Evolutionary conservation across 1,140 invertebrate genomes (phyloP).

Genomic region (Lysiphlebus fabarum): DNA sequence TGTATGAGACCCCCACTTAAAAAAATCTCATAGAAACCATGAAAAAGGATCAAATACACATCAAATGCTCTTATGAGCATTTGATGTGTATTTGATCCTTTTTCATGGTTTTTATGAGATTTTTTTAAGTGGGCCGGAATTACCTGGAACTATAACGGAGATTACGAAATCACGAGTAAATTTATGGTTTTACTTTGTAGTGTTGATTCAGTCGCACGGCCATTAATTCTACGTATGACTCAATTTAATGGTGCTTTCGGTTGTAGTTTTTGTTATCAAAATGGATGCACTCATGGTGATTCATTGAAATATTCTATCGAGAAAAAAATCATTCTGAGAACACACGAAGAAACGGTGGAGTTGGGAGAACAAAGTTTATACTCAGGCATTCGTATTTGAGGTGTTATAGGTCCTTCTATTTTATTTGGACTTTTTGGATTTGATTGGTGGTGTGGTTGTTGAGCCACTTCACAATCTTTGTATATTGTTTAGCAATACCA

Average conservation of each 20-base stretch:
- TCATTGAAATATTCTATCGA: not conserved
- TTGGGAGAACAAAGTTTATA: not conserved
- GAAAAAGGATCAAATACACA: too few relatives aligned
- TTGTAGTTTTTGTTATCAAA: slow-evolving; percentile 17
- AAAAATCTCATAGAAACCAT: too few relatives aligned
- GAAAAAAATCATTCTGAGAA: not conserved
- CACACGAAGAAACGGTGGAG: slow-evolving; percentile 1
- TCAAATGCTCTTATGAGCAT: too few relatives aligned
- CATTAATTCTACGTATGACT: slow-evolving; percentile 9
- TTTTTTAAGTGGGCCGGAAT: too few relatives aligned
- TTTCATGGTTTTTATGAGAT: too few relatives aligned
- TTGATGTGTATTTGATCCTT: too few relatives aligned
- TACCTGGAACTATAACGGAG: slow-evolving; percentile 4
- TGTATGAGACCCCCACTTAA: too few relatives aligned
- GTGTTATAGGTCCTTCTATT: slow-evolving; percentile 12
- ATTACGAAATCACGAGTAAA: slow-evolving; percentile 1
- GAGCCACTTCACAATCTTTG: slow-evolving; percentile 13
- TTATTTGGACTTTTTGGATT: slow-evolving; percentile 8
- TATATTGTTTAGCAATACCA: too few relatives aligned
- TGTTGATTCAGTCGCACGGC: slow-evolving; percentile 14
- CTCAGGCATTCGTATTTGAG: not conserved
- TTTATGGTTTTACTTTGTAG: slow-evolving; percentile 13
- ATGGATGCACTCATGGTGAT: not conserved
- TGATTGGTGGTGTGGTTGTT: slow-evolving; percentile 16
- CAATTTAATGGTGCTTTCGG: slow-evolving; percentile 18